Evolutionary conservation across 2,888 invertebrate genomes (phyloP), one percentile per base, ranked within the genome.

Genomic region (Cephonodes hylas): DNA sequence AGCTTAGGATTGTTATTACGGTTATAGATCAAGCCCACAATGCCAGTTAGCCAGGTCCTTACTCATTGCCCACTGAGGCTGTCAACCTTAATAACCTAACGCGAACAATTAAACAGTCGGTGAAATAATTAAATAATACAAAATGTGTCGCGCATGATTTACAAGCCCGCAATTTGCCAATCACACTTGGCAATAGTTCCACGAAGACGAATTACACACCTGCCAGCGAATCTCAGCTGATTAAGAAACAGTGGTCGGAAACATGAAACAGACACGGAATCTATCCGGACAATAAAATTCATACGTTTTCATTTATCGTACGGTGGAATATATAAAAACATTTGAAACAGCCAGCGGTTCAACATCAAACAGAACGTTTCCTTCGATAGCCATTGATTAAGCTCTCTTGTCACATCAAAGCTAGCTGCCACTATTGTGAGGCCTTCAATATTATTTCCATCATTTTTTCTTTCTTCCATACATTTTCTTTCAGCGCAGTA

Each of bases 321-420:
- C 53, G 31, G 46, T 46, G 22, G n/a, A 13, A 46, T 22, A 46
- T 15, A 27, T 25, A 13, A 25, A 25, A 53, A 42, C 59, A 34
- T 59, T 61, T 59, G 64, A 65, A 66, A n/a, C n/a, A n/a, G 66
- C 65, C 46, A 18, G 34, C 34, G 64, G 67, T 67, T 69, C 64
- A 68, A 86, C 83, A 84, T 87, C 85, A 85, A 87, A 85, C 72
- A 74, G 76, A 76, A 75, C 74, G 77, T 84, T 83, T 85, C 80
- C 80, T 77, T 79, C 80, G 79, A 83, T 80, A 79, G 70, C 79
- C 84, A 88, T 90, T 91, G 88, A 89, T 88, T 89, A 84, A 80
- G 79, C 83, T 79, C 25, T 53, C 53, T 27, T 88, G 91, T 91
- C 88, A 90, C 90, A 87, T 91, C 91, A 91, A 91, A 91, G 88